Evolutionary conservation across 2,888 invertebrate species (phyloP), one percentile per base, ranked within the genome.

Genomic region (Melangyna quadrimaculata): DNA sequence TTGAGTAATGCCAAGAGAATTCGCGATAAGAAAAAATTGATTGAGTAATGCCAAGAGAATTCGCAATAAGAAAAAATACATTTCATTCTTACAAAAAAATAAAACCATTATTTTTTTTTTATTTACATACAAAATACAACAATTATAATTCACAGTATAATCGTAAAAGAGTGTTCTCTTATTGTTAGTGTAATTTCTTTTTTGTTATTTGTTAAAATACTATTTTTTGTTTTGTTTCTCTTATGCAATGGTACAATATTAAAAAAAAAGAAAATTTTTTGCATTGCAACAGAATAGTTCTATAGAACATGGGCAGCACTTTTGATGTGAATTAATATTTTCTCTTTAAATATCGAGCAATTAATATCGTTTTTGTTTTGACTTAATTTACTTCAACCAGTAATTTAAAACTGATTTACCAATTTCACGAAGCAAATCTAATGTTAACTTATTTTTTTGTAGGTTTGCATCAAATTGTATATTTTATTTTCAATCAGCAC

Each of bases 51-150:
- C n/a, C 1, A 35, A 37, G 14, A 37, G 6, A 45, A 19, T 19
- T 19, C 19, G 9, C 9, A 45, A 45, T n/a, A n/a, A n/a, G n/a
- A 45, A 29, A 55, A 29, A 17, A 17, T 35, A 35, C 12, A 57
- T 17, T 65, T 65, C 45, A 65, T 45, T 65, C 19, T 78, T 78
- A 79, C 70, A 81, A 86, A 86, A 82, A 86, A 80, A 81, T 86
- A 70, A 81, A 81, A 86, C 75, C 69, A 65, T 73, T 77, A 63
- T 53, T 77, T 80, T 70, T 73, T 73, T 70, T 71, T 69, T 48
- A 69, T 78, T 63, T 81, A 81, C 78, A 81, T 81, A 86, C 79
- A 86, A 81, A 81, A 83, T 79, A 83, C 83, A 83, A 81, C 86
- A 86, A 78, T 73, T 65, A 83, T 74, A 80, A 71, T 72, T 84